These are phyloP conservation scores for Pocillopora grandis DNA, from an alignment of 92 coral and sea anemone genomes.

Conservation along the genomic window DNA sequence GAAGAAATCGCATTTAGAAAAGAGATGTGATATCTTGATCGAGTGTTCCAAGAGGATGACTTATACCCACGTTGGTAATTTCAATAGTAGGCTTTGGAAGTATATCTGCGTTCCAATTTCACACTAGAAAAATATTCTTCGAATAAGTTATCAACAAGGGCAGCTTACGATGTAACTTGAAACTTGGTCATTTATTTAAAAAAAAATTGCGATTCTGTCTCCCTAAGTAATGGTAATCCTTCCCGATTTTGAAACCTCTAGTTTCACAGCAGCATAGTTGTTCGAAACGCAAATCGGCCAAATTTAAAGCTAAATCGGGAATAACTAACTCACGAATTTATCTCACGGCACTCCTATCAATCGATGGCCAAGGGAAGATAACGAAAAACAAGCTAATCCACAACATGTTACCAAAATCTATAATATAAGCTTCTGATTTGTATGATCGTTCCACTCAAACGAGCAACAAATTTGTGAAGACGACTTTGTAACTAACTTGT, in stretches of 20 bases:
- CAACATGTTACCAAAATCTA: too few species aligned
- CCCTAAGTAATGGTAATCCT: background rate
- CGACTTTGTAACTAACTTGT: background rate
- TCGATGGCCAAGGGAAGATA: background rate
- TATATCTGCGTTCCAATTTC: background rate
- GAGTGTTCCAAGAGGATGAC: too few species aligned
- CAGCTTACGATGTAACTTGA: conserved; percentile 8
- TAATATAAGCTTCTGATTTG: background rate
- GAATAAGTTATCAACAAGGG: background rate
- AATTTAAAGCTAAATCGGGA: background rate
- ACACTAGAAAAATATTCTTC: background rate
- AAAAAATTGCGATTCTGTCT: too few species aligned
- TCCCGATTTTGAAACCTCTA: background rate
- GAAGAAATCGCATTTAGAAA: too few species aligned
- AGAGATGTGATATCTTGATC: too few species aligned
- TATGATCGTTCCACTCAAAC: background rate
- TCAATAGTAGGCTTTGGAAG: too few species aligned
- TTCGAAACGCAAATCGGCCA: background rate
- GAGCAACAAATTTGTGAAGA: conserved; percentile 1
- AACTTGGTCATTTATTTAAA: background rate
- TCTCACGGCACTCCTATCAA: background rate
- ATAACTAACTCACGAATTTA: background rate
- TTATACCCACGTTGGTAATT: too few species aligned
- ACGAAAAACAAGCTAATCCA: background rate
- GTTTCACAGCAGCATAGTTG: too few species aligned